Percentiles rank a stretch among this genome's conserved stretches.
Conservation (phyloP, 2,113 vertebrate genomes). For the Corvus cornix region DNA sequence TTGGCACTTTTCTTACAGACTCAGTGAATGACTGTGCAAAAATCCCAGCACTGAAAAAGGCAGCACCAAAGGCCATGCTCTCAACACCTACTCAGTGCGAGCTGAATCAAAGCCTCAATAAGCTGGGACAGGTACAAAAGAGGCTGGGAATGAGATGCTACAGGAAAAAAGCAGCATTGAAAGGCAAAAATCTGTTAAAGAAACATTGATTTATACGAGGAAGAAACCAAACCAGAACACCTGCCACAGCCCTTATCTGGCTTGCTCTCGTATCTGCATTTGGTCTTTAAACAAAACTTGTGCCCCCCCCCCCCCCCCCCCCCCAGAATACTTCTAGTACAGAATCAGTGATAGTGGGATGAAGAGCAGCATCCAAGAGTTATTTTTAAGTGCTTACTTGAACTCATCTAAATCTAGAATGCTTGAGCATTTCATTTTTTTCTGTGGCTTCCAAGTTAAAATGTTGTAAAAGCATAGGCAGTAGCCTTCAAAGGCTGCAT, state of each 20-base stretch:
- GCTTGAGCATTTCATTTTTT: not conserved
- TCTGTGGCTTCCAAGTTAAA: not conserved
- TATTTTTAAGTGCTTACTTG: slow-evolving; percentile 18
- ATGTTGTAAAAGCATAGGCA: not conserved
- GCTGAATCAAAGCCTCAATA: not conserved
- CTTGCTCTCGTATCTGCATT: not conserved
- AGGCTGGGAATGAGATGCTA: not conserved
- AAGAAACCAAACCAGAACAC: not conserved
- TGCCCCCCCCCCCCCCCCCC: not conserved
- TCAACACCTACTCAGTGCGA: not conserved
- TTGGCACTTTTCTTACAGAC: not conserved
- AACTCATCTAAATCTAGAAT: not conserved
- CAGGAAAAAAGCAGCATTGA: not conserved
- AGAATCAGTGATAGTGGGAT: not conserved
- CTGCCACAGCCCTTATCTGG: not conserved
- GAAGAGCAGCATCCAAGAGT: not conserved
- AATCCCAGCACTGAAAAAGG: not conserved
- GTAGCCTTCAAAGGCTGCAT: not conserved
- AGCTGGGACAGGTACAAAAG: not conserved
- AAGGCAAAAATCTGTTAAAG: not conserved
- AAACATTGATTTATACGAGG: not conserved
- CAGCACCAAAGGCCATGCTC: not conserved
- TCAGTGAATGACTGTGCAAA: not conserved
- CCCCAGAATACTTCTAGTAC: not conserved
- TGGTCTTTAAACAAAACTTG: not conserved